phyloP scores from a whole-genome alignment of 1,140 invertebrate species.

The Microplitis mediator region DNA sequence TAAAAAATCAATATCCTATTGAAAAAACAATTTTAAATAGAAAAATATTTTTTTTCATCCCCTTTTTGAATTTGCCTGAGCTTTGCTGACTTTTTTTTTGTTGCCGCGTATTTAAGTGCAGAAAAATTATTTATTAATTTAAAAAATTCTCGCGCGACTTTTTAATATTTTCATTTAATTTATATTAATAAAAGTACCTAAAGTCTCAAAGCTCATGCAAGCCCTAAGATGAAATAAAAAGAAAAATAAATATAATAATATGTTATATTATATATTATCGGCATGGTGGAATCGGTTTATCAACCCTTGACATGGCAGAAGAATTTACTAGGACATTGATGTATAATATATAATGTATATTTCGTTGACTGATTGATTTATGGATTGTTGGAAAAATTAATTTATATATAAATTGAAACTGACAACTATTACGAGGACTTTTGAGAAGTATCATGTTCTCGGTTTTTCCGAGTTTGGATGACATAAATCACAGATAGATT shows the following conservation, averaged over 20 bases:
- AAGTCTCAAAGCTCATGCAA: conserved; percentile 31
- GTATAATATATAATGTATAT: too few species aligned
- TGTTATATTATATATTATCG: too few species aligned
- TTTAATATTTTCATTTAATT: background rate
- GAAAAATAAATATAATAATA: conserved; percentile 20
- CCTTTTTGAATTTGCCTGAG: conserved; percentile 46
- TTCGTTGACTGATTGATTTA: too few species aligned
- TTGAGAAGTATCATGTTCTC: too few species aligned
- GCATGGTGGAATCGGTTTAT: too few species aligned
- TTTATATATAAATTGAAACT: too few species aligned
- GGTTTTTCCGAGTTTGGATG: too few species aligned
- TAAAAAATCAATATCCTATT: background rate
- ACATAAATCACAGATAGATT: too few species aligned
- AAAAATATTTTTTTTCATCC: conserved; percentile 14
- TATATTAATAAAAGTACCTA: background rate
- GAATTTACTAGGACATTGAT: too few species aligned
- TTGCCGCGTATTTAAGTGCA: background rate
- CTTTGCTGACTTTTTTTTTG: conserved; percentile 42
- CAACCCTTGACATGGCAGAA: too few species aligned
- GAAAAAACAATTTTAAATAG: conserved; percentile 15
- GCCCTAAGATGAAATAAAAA: conserved; percentile 16
- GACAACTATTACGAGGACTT: too few species aligned
- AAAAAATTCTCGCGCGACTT: conserved; percentile 5
- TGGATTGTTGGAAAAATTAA: too few species aligned
- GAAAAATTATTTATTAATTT: conserved; percentile 7